Evolutionary conservation across 2,888 invertebrate species (phyloP).

Genomic region (Homarus gammarus): DNA sequence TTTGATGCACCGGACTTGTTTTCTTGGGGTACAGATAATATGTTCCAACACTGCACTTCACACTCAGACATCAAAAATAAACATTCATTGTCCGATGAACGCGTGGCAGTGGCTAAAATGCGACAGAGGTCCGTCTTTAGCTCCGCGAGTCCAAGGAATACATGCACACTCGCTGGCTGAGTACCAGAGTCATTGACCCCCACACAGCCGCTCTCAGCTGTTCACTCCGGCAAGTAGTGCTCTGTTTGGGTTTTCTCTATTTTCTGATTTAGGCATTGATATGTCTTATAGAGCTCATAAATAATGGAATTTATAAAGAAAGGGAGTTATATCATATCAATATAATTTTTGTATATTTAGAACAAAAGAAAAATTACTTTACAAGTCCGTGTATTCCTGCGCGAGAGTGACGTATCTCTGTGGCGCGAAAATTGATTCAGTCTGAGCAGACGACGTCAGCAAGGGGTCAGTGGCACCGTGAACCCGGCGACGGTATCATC

Average conservation of each 20-base stretch:
- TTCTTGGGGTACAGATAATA: background rate
- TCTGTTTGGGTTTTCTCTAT: slow-evolving; percentile 54
- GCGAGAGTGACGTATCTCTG: slow-evolving; percentile 56
- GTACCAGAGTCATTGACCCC: slow-evolving; percentile 62
- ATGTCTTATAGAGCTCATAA: background rate
- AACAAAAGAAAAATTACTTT: slow-evolving; percentile 1
- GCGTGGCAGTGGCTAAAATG: slow-evolving; percentile 47
- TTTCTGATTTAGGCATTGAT: slow-evolving; percentile 34
- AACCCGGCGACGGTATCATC: slow-evolving; percentile 24
- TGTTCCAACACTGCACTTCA: background rate
- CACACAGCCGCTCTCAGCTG: slow-evolving; percentile 62
- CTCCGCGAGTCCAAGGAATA: slow-evolving; percentile 56
- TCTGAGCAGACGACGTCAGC: slow-evolving; percentile 64
- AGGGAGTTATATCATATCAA: background rate
- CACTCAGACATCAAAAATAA: background rate
- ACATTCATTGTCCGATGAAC: slow-evolving; percentile 34
- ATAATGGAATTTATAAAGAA: no score
- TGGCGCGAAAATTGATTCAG: slow-evolving; percentile 71
- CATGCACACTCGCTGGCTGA: slow-evolving; percentile 49
- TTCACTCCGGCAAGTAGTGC: slow-evolving; percentile 57
- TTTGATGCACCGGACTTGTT: slow-evolving; percentile 5
- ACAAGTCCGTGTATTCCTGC: slow-evolving; percentile 49
- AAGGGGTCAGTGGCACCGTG: slow-evolving; percentile 64
- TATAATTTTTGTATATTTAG: background rate
- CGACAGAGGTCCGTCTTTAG: slow-evolving; percentile 42